Evolutionary conservation across 2,113 vertebrate genomes (phyloP).

Genomic region (Crotalus tigris): DNA sequence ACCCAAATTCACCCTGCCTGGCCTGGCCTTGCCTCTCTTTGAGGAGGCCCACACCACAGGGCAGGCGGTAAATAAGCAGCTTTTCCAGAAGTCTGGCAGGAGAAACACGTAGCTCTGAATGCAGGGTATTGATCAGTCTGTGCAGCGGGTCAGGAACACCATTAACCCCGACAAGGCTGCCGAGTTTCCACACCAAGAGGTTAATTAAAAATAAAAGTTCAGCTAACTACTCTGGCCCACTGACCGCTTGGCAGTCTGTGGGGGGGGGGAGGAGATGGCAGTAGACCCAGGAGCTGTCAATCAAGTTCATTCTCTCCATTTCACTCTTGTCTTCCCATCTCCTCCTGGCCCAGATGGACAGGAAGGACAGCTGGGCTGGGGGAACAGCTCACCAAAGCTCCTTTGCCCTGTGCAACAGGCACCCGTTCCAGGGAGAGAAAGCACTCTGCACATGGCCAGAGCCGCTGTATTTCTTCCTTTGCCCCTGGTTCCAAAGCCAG

Average conservation of each 20-base stretch:
- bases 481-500: neutral
- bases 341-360: neutral
- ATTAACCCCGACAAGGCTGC: conserved; percentile 57
- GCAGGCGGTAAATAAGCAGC: neutral
- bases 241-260: neutral
- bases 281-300: neutral
- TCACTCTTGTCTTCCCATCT: neutral
- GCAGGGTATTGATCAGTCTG: conserved; percentile 42
- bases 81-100: neutral
- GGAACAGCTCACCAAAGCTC: accelerated
- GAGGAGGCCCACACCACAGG: neutral
- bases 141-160: conserved; percentile 47
- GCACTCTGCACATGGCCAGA: neutral
- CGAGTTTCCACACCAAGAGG: conserved; percentile 39
- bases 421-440: neutral
- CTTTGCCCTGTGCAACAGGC: neutral
- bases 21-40: neutral
- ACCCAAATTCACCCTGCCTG: neutral
- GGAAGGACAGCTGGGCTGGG: neutral
- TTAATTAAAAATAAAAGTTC: conserved; percentile 64
- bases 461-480: neutral
- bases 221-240: neutral
- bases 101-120: neutral
- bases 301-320: neutral
- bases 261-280: no score